Evolutionary conservation across 2,888 invertebrate genomes (phyloP).

Genomic region (Arrhopalites spinosus): DNA sequence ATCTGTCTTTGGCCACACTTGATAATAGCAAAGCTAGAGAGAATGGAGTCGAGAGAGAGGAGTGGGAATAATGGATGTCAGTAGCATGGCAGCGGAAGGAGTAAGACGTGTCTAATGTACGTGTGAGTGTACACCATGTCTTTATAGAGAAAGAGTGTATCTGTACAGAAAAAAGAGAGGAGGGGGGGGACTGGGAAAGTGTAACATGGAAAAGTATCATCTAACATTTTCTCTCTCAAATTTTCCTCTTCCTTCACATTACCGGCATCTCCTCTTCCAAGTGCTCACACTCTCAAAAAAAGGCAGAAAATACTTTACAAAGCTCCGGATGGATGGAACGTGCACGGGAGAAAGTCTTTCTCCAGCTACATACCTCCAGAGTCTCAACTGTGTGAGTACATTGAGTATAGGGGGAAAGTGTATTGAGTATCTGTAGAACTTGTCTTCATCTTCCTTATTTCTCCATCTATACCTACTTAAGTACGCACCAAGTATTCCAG

Average conservation of each 20-base stretch:
- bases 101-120: neutral
- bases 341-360: neutral
- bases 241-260: constrained; percentile 12
- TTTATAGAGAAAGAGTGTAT: neutral
- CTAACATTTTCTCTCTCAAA: constrained; percentile 5
- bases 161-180: neutral
- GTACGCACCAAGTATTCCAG: constrained; percentile 2
- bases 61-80: neutral
- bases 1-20: neutral
- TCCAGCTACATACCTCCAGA: neutral
- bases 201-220: constrained; percentile 18
- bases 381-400: neutral
- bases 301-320: constrained; percentile 6
- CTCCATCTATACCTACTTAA: neutral
- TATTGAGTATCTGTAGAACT: too few relatives aligned
- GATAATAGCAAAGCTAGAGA: neutral
- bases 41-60: neutral
- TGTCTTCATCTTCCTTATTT: neutral
- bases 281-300: neutral
- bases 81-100: too few relatives aligned
- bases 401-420: too few relatives aligned
- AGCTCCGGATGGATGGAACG: constrained; percentile 21
- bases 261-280: neutral
- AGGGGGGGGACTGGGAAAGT: neutral
- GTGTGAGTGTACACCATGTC: neutral